A percentile compares a stretch with the other conserved stretches of the same genome.
These are phyloP conservation scores for Chionomys nivalis DNA, from an alignment of 2,113 vertebrate species.

Conservation along the genomic window DNA sequence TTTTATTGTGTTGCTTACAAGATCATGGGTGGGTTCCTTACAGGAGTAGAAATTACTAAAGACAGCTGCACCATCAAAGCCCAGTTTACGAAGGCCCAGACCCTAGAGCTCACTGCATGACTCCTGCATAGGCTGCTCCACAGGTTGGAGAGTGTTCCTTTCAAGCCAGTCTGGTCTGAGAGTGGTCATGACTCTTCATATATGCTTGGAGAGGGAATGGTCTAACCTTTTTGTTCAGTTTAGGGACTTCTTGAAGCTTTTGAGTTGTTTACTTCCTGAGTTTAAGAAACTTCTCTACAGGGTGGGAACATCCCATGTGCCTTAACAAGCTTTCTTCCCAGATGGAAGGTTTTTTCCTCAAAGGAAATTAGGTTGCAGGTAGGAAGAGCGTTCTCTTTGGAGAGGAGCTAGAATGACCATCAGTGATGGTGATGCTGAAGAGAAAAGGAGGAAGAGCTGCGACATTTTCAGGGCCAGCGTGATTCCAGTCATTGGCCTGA, in stretches of 20 bases:
- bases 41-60: background rate
- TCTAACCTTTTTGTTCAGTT: background rate
- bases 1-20: background rate
- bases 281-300: background rate
- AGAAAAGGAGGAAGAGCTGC: background rate
- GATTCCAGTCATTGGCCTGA: background rate
- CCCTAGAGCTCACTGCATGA: background rate
- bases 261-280: background rate
- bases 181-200: background rate
- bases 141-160: background rate
- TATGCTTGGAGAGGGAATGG: background rate
- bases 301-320: background rate
- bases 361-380: background rate
- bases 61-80: background rate
- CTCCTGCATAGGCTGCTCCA: background rate
- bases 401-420: background rate
- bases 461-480: background rate
- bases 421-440: background rate
- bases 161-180: background rate
- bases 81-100: too few species aligned
- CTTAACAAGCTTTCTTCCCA: background rate
- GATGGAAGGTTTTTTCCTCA: background rate
- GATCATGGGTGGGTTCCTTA: background rate
- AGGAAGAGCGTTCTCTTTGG: background rate
- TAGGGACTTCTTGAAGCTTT: background rate